Base-by-base conservation (phyloP, 2,113 vertebrate genomes). In the Nettapus auritus region DNA sequence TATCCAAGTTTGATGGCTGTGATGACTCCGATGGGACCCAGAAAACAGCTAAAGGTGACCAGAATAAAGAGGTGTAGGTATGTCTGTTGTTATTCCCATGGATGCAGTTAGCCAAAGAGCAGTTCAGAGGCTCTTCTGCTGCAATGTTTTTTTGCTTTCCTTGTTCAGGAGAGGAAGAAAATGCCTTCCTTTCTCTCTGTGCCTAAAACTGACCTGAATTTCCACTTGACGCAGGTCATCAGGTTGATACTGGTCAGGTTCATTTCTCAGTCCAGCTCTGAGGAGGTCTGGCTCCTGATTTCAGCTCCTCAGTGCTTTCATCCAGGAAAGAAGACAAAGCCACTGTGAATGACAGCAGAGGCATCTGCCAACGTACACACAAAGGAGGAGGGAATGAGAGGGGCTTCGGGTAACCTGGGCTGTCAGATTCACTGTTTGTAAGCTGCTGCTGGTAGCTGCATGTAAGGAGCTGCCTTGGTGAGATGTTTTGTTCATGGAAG, bases 31-130 rank as follows among this genome's bases (percentile, higher is more conserved):
- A 50, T 82, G 71, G 82, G 77, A 83, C 83, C n/a, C 81, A 82
- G 80, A 57, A 86, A 80, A 89, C 60, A 83, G 57, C 79, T 89
- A 57, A 46, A 83, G 82, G 82, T 81, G 91, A 77, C 48, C 64
- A 86, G 68, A 67, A 31, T 66, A 33, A 10, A 64, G 64, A 94
- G 38, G 52, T 83, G 23, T n/a, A 55, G 44, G 69, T 70, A 76
- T 64, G 82, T 62, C 48, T 68, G 0, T 36, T 85, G 62, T 42
- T 69, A 44, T 83, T 90, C 86, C 62, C 57, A 22, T 68, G 77
- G 77, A 57, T 87, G 88, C 50, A 36, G 23, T 90, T 94, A 86
- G 25, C 11, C 0, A 1, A 60, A 81, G 31, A 82, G 33, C 36
- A 85, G 67, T 73, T 33, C 21, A 66, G n/a, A 88, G 40, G 8